These are phyloP conservation scores for Drosophila kuntzei DNA, from an alignment of 2,888 invertebrate species.

Conservation along the genomic window DNA sequence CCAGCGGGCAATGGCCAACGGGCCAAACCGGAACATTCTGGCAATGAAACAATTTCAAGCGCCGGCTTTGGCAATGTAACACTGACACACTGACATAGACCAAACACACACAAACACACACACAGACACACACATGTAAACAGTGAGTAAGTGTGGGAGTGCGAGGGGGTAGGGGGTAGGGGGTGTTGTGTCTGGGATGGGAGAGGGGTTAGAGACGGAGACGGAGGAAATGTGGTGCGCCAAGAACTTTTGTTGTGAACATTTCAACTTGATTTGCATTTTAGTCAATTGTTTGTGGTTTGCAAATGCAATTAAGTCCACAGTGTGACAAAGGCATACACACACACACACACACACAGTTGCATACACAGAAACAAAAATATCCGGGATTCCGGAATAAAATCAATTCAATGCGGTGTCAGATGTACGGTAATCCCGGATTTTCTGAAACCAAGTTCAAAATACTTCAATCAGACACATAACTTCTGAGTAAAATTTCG, in stretches of 20 bases:
- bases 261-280: slow-evolving; percentile 57
- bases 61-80: slow-evolving; percentile 77
- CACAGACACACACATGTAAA: neutral
- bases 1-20: slow-evolving; percentile 46
- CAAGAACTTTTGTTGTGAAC: slow-evolving; percentile 36
- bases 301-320: slow-evolving; percentile 37
- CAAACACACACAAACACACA: slow-evolving; percentile 9
- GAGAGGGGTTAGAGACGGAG: neutral
- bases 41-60: slow-evolving; percentile 55
- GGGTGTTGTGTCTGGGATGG: neutral
- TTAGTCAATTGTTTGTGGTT: slow-evolving; percentile 50
- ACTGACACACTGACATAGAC: slow-evolving; percentile 71
- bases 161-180: neutral
- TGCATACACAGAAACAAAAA: too few species aligned
- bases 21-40: slow-evolving; percentile 23
- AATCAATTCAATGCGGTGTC: too few species aligned
- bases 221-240: slow-evolving; percentile 15
- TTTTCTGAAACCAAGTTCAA: too few species aligned
- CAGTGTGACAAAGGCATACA: slow-evolving; percentile 27
- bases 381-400: too few species aligned
- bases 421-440: too few species aligned
- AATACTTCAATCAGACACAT: too few species aligned
- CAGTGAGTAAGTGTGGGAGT: neutral
- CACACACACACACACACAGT: slow-evolving; percentile 9
- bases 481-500: too few species aligned